Evolutionary conservation across 1,140 invertebrate species (phyloP).

Genomic region (Platorchestia sp.): DNA sequence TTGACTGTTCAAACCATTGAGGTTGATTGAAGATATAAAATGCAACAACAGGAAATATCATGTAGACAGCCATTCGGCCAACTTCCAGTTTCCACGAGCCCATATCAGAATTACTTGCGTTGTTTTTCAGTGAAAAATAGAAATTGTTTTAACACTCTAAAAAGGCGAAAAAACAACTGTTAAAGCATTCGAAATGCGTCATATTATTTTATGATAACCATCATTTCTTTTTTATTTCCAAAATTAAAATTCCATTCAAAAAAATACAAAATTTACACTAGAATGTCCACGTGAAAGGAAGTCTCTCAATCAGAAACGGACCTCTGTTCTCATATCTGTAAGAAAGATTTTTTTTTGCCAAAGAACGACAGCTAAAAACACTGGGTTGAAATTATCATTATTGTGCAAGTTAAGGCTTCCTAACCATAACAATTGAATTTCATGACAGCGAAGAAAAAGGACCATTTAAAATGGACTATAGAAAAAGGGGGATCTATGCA

Average conservation of each 20-base stretch:
- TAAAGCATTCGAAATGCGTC: neutral
- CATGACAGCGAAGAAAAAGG: no score
- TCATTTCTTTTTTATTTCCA: neutral
- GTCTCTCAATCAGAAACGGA: no score
- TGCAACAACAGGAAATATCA: constrained; percentile 84
- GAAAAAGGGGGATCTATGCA: no score
- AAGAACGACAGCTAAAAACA: no score
- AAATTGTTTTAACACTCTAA: neutral
- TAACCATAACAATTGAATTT: no score
- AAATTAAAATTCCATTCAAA: neutral
- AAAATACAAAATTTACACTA: no score
- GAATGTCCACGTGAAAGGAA: no score
- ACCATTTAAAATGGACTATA: no score
- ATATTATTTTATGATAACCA: neutral
- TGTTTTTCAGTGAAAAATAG: neutral
- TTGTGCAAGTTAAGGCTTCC: no score
- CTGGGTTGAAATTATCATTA: no score
- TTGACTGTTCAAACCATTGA: constrained; percentile 84
- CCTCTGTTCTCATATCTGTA: no score
- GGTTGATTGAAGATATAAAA: constrained; percentile 91
- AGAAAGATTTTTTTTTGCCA: no score
- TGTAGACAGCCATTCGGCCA: constrained; percentile 85
- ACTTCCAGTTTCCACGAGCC: constrained; percentile 86
- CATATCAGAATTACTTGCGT: constrained; percentile 73
- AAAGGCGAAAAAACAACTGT: neutral